Conservation (phyloP, 2,797 vertebrate genomes). For the Eleutherodactylus coqui region DNA sequence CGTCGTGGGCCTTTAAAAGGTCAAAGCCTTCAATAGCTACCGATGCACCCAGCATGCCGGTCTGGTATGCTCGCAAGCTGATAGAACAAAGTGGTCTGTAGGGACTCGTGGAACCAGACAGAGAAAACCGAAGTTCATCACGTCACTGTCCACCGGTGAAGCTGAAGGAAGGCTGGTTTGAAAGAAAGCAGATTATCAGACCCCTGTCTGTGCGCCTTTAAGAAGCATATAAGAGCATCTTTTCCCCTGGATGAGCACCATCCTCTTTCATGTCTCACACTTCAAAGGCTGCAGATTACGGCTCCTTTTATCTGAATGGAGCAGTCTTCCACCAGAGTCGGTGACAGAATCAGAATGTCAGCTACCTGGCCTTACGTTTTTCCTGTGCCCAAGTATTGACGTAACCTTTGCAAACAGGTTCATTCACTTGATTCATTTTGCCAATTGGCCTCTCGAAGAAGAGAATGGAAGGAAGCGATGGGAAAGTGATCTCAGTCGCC, state of each 20-base stretch:
- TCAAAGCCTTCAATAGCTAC: conserved; percentile 59
- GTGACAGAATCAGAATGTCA: conserved; percentile 61
- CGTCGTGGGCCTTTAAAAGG: conserved; percentile 51
- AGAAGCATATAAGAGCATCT: conserved; percentile 65
- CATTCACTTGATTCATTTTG: conserved; percentile 6
- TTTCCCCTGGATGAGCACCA: conserved; percentile 67
- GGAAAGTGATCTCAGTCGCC: conserved; percentile 10
- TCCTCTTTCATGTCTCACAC: conserved; percentile 73
- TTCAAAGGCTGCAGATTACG: conserved; percentile 75
- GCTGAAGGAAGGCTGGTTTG: too few relatives aligned
- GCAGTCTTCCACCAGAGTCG: conserved; percentile 67
- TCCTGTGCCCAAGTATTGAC: conserved; percentile 44
- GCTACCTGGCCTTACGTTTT: conserved; percentile 61
- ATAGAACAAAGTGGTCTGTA: conserved; percentile 45
- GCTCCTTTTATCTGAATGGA: conserved; percentile 74
- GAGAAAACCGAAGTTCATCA: conserved; percentile 27
- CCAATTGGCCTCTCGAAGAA: conserved; percentile 26
- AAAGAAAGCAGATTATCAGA: conserved; percentile 60
- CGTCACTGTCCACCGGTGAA: conserved; percentile 10
- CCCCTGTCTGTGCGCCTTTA: conserved; percentile 72
- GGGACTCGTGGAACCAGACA: conserved; percentile 28
- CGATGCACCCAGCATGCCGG: conserved; percentile 45
- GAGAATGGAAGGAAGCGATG: background rate
- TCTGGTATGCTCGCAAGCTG: conserved; percentile 45
- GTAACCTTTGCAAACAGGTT: background rate